These are phyloP conservation scores for Bujurquina vittata DNA, from an alignment of 2,113 vertebrate species.

Conservation along the genomic window DNA sequence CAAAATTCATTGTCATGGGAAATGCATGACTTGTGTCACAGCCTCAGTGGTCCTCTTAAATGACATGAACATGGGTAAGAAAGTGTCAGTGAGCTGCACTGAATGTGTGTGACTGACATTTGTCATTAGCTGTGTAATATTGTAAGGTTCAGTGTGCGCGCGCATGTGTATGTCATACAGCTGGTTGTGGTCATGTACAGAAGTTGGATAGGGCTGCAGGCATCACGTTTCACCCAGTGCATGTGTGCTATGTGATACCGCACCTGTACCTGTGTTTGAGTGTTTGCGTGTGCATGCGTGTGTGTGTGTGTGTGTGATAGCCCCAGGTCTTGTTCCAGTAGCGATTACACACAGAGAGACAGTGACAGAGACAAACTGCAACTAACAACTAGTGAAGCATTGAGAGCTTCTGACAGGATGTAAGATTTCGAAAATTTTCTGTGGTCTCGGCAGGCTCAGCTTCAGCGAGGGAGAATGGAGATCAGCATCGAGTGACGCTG, in stretches of 20 bases:
- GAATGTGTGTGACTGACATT: slow-evolving; percentile 50
- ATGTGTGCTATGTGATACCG: slow-evolving; percentile 66
- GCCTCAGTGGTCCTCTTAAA: slow-evolving; percentile 36
- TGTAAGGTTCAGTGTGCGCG: slow-evolving; percentile 23
- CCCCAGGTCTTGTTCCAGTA: slow-evolving; percentile 75
- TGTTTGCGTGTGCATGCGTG: neutral
- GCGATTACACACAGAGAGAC: slow-evolving; percentile 52
- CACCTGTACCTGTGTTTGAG: slow-evolving; percentile 39
- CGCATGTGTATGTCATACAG: slow-evolving; percentile 39
- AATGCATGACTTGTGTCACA: slow-evolving; percentile 39
- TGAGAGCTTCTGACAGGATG: slow-evolving; percentile 64
- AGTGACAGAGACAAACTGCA: slow-evolving; percentile 41
- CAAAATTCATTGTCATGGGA: neutral
- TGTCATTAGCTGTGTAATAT: slow-evolving; percentile 51
- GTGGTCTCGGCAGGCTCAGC: slow-evolving; percentile 20
- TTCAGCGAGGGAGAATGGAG: slow-evolving; percentile 30
- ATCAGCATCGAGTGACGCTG: slow-evolving; percentile 47
- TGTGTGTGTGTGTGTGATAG: slow-evolving; percentile 65
- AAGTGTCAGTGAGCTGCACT: slow-evolving; percentile 27
- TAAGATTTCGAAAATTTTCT: slow-evolving; percentile 38
- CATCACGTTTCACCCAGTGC: slow-evolving; percentile 60
- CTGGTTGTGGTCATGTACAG: slow-evolving; percentile 60
- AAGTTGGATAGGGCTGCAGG: slow-evolving; percentile 41
- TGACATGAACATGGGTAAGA: slow-evolving; percentile 36
- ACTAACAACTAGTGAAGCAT: slow-evolving; percentile 63